Conservation (phyloP, 2,797 vertebrate species). For the Pagetopsis macropterus region DNA sequence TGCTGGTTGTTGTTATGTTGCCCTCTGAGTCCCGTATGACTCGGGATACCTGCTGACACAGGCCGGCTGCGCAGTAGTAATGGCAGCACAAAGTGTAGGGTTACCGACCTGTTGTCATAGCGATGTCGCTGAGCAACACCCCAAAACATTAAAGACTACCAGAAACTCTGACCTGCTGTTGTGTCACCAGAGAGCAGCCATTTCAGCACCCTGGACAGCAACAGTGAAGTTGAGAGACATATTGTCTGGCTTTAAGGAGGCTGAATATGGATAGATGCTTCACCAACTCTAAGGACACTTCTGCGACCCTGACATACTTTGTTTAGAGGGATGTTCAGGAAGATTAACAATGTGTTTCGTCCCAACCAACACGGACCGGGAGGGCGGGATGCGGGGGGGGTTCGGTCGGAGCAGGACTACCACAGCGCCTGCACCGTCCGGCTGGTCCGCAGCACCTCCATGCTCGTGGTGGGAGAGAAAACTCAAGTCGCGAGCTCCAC, state of each 20-base stretch:
- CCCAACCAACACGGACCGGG: conserved; percentile 81
- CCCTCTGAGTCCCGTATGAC: conserved; percentile 21
- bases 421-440: conserved; percentile 85
- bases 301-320: conserved; percentile 30
- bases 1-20: conserved; percentile 15
- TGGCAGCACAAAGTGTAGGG: conserved; percentile 71
- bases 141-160: conserved; percentile 45
- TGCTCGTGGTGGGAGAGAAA: conserved; percentile 89
- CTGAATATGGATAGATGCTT: conserved; percentile 32
- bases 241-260: not conserved
- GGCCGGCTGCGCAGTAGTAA: conserved; percentile 62
- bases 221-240: not conserved
- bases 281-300: not conserved
- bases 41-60: conserved; percentile 83
- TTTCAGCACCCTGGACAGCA: conserved; percentile 85
- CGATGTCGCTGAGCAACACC: conserved; percentile 70
- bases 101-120: conserved; percentile 75
- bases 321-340: conserved; percentile 89
- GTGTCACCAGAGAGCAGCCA: conserved; percentile 15
- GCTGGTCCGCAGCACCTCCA: conserved; percentile 93
- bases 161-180: conserved; percentile 30
- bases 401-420: conserved; percentile 71
- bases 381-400: conserved; percentile 46
- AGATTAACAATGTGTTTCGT: conserved; percentile 91
- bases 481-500: conserved; percentile 78